A percentile compares a stretch with the other conserved stretches of the same genome.
These are phyloP conservation scores for Brachirus orientalis DNA, from an alignment of 2,113 vertebrate species.

Conservation along the genomic window DNA sequence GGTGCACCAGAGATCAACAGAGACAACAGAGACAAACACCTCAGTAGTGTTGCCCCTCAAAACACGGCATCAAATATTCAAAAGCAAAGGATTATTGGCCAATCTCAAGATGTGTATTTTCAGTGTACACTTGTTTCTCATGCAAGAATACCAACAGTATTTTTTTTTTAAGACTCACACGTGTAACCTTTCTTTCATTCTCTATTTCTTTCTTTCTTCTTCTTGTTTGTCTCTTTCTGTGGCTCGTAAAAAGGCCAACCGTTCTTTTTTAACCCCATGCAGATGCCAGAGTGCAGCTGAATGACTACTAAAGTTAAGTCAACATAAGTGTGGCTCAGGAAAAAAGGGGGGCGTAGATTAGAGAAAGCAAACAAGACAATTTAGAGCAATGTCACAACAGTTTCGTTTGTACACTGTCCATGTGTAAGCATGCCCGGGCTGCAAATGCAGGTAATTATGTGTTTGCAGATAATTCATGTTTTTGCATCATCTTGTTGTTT, in stretches of 20 bases:
- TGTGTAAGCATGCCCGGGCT: slow-evolving; percentile 57
- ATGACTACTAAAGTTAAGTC: slow-evolving; percentile 47
- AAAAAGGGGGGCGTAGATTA: slow-evolving; percentile 40
- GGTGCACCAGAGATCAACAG: slow-evolving; percentile 67
- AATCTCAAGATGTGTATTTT: slow-evolving; percentile 64
- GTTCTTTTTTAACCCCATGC: slow-evolving; percentile 38
- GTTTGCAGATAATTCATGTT: slow-evolving; percentile 38
- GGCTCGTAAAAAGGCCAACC: slow-evolving; percentile 12
- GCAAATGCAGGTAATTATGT: slow-evolving; percentile 62
- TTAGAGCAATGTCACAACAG: slow-evolving; percentile 47
- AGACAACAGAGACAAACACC: slow-evolving; percentile 71
- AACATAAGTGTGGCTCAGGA: slow-evolving; percentile 53
- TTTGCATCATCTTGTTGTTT: slow-evolving; percentile 19
- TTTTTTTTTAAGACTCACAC: slow-evolving; percentile 22
- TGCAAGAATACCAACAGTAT: slow-evolving; percentile 32
- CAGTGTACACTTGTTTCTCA: slow-evolving; percentile 65
- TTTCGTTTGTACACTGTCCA: slow-evolving; percentile 34
- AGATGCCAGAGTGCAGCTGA: slow-evolving; percentile 29
- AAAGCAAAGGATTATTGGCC: slow-evolving; percentile 61
- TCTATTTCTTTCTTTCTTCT: slow-evolving; percentile 11
- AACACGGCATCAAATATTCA: slow-evolving; percentile 75
- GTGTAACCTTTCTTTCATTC: slow-evolving; percentile 5
- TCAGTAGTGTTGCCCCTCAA: slow-evolving; percentile 56
- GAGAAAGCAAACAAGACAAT: slow-evolving; percentile 56
- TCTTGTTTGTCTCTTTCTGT: slow-evolving; percentile 2